Evolutionary conservation across 1,140 invertebrate genomes (phyloP).

Genomic region (Drosophila punjabiensis): DNA sequence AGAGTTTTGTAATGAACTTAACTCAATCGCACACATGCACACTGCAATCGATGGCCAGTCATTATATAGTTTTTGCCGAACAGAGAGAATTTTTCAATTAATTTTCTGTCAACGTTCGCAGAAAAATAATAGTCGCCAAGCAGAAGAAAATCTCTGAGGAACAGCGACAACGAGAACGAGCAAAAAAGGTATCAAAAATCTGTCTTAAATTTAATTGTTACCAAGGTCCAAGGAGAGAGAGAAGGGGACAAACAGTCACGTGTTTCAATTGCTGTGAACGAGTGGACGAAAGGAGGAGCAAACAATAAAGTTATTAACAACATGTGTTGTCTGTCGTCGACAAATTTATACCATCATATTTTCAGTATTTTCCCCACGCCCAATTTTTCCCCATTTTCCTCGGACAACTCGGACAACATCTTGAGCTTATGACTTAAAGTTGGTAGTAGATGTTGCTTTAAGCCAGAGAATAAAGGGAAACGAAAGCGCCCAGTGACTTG

Average conservation of each 20-base stretch:
- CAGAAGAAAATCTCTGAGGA: constrained; percentile 9
- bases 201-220: constrained; percentile 61
- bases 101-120: constrained; percentile 79
- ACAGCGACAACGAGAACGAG: neutral
- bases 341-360: constrained; percentile 44
- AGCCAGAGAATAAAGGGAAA: constrained; percentile 8
- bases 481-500: constrained; percentile 6
- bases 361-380: constrained; percentile 15
- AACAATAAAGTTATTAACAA: constrained; percentile 72
- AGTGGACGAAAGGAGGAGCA: constrained; percentile 16
- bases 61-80: constrained; percentile 50
- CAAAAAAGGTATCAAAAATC: constrained; percentile 27
- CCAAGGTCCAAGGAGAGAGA: constrained; percentile 33
- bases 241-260: neutral
- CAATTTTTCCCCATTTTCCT: constrained; percentile 18
- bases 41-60: constrained; percentile 41
- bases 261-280: constrained; percentile 36
- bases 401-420: constrained; percentile 35
- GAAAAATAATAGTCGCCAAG: constrained; percentile 40
- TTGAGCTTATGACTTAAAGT: constrained; percentile 51
- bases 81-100: constrained; percentile 71
- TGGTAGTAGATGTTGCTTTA: constrained; percentile 10
- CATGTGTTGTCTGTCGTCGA: constrained; percentile 62
- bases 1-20: constrained; percentile 70
- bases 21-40: constrained; percentile 54